These are phyloP conservation scores for Drepanosiphum platanoidis DNA, from an alignment of 2,888 invertebrate species.

Conservation along the genomic window DNA sequence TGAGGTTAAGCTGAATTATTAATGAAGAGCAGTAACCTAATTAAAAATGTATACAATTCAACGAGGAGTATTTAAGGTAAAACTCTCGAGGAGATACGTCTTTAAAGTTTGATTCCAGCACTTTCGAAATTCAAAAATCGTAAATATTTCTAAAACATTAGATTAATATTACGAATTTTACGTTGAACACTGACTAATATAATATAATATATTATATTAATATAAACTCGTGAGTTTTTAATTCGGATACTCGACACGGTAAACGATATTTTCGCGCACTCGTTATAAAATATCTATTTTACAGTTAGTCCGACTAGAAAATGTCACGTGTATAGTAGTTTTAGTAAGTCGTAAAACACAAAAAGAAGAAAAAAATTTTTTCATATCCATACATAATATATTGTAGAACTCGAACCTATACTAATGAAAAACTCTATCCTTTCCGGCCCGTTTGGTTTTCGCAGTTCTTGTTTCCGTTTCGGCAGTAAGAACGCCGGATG, in stretches of 20 bases:
- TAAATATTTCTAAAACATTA: too few species aligned
- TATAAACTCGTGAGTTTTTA: not conserved
- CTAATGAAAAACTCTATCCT: not conserved
- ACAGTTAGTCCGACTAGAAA: not conserved
- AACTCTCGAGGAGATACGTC: not conserved
- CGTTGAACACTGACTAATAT: too few species aligned
- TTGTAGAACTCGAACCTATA: not conserved
- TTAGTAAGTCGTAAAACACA: not conserved
- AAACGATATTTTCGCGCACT: not conserved
- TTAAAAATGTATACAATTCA: not conserved
- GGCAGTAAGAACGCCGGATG: slow-evolving; percentile 29
- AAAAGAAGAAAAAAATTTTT: not conserved
- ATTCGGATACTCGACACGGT: too few species aligned
- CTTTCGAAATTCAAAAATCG: not conserved
- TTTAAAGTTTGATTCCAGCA: not conserved
- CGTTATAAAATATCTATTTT: not conserved
- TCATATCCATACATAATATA: not conserved
- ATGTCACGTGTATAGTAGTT: not conserved
- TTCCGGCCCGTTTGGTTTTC: slow-evolving; percentile 19
- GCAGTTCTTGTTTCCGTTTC: slow-evolving; percentile 22
- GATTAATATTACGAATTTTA: too few species aligned
- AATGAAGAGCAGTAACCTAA: not conserved
- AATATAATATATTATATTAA: not conserved
- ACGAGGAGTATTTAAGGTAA: too few species aligned
- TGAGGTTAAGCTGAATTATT: not conserved